Percentiles rank a stretch among this genome's conserved stretches.
phyloP scores from a whole-genome alignment of 2,888 invertebrate genomes.

The Myathropa florea region DNA sequence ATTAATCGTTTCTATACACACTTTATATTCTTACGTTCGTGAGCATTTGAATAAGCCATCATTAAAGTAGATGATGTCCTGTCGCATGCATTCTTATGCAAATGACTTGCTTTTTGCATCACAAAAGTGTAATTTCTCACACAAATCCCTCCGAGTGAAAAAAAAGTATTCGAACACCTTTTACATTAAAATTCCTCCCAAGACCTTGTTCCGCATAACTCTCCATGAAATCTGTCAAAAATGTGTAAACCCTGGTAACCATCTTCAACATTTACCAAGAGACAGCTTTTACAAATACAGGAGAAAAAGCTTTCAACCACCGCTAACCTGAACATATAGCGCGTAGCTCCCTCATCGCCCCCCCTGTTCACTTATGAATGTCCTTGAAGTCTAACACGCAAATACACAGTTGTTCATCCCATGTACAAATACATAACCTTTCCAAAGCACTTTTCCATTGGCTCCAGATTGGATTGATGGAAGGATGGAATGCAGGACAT shows the following conservation, averaged over 20 bases:
- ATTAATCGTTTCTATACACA: too few relatives aligned
- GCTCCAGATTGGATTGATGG: constrained; percentile 3
- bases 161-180: too few relatives aligned
- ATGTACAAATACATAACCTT: constrained; percentile 19
- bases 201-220: not conserved
- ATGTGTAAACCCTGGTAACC: not conserved
- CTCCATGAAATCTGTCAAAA: not conserved
- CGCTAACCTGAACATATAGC: not conserved
- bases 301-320: not conserved
- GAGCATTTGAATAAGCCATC: too few relatives aligned
- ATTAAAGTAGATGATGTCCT: too few relatives aligned
- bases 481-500: constrained; percentile 44
- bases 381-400: constrained; percentile 53
- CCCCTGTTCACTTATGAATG: constrained; percentile 12
- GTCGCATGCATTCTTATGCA: too few relatives aligned
- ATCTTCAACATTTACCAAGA: not conserved
- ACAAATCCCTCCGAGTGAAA: too few relatives aligned
- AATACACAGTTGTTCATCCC: not conserved
- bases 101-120: too few relatives aligned
- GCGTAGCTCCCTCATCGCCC: not conserved
- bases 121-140: too few relatives aligned
- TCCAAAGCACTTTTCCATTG: constrained; percentile 10
- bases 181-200: too few relatives aligned
- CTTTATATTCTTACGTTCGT: too few relatives aligned
- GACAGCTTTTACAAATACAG: not conserved